Evolutionary conservation across 2,113 vertebrate species (phyloP).

Genomic region (Pomatostomus ruficeps): DNA sequence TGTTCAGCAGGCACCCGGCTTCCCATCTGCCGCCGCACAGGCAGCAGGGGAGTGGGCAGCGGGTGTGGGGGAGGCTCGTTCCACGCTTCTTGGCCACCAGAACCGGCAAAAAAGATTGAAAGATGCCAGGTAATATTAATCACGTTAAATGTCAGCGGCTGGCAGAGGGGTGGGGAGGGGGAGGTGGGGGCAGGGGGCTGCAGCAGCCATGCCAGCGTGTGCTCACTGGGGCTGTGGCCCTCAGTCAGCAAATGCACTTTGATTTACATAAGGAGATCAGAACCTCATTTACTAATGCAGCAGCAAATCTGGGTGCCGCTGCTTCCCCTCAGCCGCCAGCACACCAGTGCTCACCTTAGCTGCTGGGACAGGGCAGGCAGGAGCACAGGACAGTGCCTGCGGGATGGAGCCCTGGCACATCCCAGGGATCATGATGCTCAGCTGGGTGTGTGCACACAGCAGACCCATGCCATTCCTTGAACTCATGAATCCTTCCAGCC

Average conservation of each 20-base stretch:
- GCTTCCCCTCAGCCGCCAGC: neutral
- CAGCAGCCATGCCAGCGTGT: fast-evolving
- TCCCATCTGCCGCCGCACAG: constrained; percentile 31
- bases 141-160: constrained; percentile 21
- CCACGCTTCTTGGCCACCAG: neutral
- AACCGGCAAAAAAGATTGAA: constrained; percentile 1
- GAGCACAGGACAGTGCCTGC: fast-evolving
- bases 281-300: constrained; percentile 21
- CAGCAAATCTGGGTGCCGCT: fast-evolving
- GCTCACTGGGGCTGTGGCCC: neutral
- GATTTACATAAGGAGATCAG: constrained; percentile 43
- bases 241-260: neutral
- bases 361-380: neutral
- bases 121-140: constrained; percentile 51
- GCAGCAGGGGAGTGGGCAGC: constrained; percentile 49
- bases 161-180: neutral
- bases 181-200: neutral
- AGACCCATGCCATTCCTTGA: neutral
- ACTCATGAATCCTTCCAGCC: neutral
- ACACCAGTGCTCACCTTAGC: neutral
- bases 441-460: fast-evolving
- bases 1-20: neutral
- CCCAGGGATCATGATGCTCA: neutral
- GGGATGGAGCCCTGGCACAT: neutral
- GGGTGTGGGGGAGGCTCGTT: neutral